phyloP scores from a whole-genome alignment of 2,888 invertebrate species.

The Xestia c-nigrum region DNA sequence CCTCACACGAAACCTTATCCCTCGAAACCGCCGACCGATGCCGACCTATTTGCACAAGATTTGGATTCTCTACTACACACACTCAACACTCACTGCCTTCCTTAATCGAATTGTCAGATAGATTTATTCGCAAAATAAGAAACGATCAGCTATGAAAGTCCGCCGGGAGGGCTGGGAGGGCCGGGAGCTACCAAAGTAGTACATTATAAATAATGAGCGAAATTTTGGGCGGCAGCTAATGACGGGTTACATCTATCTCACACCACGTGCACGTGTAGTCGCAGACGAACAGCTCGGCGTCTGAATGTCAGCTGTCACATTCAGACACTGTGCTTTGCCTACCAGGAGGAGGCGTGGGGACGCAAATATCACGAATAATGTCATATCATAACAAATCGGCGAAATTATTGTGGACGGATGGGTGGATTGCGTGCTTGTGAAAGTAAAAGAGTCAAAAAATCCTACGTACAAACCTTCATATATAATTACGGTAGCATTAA shows the following conservation, averaged over 20 bases:
- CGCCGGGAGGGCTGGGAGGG: background rate
- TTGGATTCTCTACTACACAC: slow-evolving; percentile 7
- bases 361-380: slow-evolving; percentile 21
- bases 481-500: background rate
- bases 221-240: slow-evolving; percentile 3
- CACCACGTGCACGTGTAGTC: background rate
- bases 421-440: slow-evolving; percentile 19
- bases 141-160: background rate
- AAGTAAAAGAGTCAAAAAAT: background rate
- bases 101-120: slow-evolving; percentile 12
- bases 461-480: background rate
- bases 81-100: background rate
- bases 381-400: slow-evolving; percentile 5
- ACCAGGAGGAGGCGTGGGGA: background rate
- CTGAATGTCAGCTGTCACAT: slow-evolving; percentile 15
- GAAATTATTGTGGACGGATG: slow-evolving; percentile 14
- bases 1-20: slow-evolving; percentile 15
- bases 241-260: background rate
- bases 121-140: slow-evolving; percentile 16
- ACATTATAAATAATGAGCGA: background rate
- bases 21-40: background rate
- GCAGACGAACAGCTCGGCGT: too few species aligned
- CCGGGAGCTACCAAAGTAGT: background rate
- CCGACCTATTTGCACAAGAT: slow-evolving; percentile 1
- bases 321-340: background rate